These are phyloP conservation scores for Ceyx erithaca DNA, from an alignment of 2,797 vertebrate species.

Conservation along the genomic window DNA sequence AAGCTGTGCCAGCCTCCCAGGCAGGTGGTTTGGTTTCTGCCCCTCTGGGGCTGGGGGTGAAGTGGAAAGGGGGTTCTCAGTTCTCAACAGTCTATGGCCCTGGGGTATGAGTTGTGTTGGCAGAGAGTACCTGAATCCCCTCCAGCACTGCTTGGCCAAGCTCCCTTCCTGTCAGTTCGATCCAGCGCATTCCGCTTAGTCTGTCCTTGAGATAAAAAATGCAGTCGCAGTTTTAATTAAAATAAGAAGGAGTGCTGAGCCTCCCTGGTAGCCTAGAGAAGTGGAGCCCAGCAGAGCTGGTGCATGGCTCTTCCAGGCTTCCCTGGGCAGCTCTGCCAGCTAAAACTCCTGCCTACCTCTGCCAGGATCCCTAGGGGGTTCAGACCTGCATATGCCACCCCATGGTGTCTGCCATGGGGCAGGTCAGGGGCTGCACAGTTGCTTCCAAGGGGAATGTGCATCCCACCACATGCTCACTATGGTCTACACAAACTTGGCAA, in stretches of 20 bases:
- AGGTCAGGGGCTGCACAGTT: not conserved
- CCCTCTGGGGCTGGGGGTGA: not conserved
- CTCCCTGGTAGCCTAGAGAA: fast-evolving
- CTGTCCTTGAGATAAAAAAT: constrained; percentile 55
- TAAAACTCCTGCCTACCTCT: not conserved
- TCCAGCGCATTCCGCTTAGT: not conserved
- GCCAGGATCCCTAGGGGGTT: not conserved
- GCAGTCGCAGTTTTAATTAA: constrained; percentile 42
- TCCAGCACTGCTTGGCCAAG: not conserved
- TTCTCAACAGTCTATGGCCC: fast-evolving
- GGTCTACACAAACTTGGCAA: not conserved
- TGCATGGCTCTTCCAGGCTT: not conserved
- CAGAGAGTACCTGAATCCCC: not conserved
- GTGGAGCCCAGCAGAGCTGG: not conserved
- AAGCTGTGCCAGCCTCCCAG: not conserved
- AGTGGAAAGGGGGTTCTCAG: not conserved
- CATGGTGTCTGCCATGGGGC: fast-evolving
- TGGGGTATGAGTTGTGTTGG: fast-evolving
- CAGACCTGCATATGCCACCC: not conserved
- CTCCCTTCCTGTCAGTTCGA: fast-evolving
- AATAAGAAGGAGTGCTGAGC: not conserved
- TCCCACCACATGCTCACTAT: not conserved
- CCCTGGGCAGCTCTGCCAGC: not conserved
- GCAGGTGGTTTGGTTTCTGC: not conserved
- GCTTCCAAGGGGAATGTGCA: not conserved